phyloP scores from a whole-genome alignment of 2,888 invertebrate species.

The Aphodius sticticus region DNA sequence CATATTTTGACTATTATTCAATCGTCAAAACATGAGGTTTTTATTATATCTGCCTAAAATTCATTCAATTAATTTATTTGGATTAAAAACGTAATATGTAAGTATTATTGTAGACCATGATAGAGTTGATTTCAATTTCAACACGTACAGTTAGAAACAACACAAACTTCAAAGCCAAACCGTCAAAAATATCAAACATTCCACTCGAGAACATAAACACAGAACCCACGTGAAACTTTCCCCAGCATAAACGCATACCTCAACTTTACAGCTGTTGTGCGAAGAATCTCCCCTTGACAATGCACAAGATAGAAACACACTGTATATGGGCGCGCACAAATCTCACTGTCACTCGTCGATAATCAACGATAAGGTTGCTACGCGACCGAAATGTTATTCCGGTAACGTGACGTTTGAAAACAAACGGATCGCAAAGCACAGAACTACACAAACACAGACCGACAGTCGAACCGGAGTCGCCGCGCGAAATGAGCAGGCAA shows the following conservation, averaged over 20 bases:
- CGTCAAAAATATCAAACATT: neutral
- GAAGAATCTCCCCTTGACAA: conserved; percentile 4
- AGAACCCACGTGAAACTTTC: neutral
- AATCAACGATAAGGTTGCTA: conserved; percentile 17
- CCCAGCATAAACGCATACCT: neutral
- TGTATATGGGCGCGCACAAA: neutral
- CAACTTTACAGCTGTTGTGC: neutral
- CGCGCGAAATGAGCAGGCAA: conserved; percentile 45
- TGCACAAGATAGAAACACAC: neutral
- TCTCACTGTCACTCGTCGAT: neutral
- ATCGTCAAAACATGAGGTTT: too few relatives aligned
- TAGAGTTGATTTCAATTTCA: too few relatives aligned
- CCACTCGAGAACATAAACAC: neutral
- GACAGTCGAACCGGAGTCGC: conserved; percentile 28
- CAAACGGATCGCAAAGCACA: neutral
- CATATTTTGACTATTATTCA: too few relatives aligned
- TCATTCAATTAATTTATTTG: too few relatives aligned
- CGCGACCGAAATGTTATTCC: neutral
- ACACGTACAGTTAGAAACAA: neutral
- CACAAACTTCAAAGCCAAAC: neutral
- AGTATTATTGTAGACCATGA: too few relatives aligned
- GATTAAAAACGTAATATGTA: too few relatives aligned
- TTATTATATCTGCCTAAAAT: too few relatives aligned
- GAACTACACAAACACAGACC: conserved; percentile 41
- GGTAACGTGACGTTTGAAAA: neutral